Conservation (phyloP, 2,888 invertebrate species). For the Xanthorhoe designata region DNA sequence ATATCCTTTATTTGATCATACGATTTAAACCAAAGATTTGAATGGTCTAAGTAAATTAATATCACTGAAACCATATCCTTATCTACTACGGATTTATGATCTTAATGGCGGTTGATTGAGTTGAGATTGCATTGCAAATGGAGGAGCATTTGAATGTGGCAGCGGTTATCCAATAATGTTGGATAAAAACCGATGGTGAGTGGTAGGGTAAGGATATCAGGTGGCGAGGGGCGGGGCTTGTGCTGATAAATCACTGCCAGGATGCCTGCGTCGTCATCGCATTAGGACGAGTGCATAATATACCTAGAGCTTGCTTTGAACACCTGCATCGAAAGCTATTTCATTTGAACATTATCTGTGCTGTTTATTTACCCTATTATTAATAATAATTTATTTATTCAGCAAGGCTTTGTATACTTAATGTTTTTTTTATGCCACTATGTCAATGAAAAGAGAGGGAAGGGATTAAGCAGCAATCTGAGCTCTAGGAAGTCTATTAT, state of each 20-base stretch:
- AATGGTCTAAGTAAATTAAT: constrained; percentile 5
- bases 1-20: constrained; percentile 3
- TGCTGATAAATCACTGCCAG: constrained; percentile 52
- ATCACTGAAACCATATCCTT: constrained; percentile 1
- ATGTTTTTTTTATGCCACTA: too few relatives aligned
- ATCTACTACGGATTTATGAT: constrained; percentile 15
- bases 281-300: constrained; percentile 16
- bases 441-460: too few relatives aligned
- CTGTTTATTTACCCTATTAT: too few relatives aligned
- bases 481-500: too few relatives aligned
- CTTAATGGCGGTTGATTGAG: constrained; percentile 10
- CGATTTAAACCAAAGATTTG: constrained; percentile 5
- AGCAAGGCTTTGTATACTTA: too few relatives aligned
- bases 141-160: not conserved
- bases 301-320: not conserved
- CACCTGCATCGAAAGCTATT: not conserved
- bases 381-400: too few relatives aligned
- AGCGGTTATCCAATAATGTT: constrained; percentile 7
- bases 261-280: constrained; percentile 30
- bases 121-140: constrained; percentile 1
- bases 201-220: constrained; percentile 42
- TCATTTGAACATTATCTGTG: too few relatives aligned
- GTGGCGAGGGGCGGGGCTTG: constrained; percentile 45
- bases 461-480: too few relatives aligned
- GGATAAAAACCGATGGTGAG: constrained; percentile 17